Conservation (phyloP, 2,113 vertebrate genomes). For the Connochaetes taurinus region DNA sequence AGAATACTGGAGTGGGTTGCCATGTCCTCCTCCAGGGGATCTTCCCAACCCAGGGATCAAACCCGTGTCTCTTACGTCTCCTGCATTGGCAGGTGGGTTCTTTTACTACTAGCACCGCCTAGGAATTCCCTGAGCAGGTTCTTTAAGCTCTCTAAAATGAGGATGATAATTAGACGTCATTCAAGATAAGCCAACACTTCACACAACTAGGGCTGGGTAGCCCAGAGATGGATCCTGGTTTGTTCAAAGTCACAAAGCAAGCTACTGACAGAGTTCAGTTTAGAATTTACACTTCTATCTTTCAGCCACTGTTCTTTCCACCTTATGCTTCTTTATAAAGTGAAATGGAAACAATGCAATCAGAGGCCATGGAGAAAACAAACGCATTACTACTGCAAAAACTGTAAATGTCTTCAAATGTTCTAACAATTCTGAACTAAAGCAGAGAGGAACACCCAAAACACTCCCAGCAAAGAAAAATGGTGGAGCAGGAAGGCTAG, state of each 20-base stretch:
- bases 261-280: not conserved
- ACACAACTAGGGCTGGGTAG: not conserved
- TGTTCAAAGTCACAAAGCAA: constrained; percentile 10
- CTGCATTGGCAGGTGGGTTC: not conserved
- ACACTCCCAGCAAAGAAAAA: not conserved
- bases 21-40: not conserved
- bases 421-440: not conserved
- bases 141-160: not conserved
- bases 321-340: not conserved
- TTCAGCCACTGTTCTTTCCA: not conserved
- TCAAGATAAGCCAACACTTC: not conserved
- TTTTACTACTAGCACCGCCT: not conserved
- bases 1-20: not conserved
- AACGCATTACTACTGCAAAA: not conserved
- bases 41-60: not conserved
- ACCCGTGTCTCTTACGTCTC: not conserved
- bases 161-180: not conserved
- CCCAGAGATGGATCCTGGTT: not conserved
- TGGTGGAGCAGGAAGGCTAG: rapidly evolving
- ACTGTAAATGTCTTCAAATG: not conserved
- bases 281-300: not conserved
- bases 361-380: not conserved
- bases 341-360: not conserved
- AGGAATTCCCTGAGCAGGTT: not conserved
- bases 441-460: not conserved